These are phyloP conservation scores for Oenanthe melanoleuca DNA, from an alignment of 2,113 vertebrate species.

Conservation along the genomic window DNA sequence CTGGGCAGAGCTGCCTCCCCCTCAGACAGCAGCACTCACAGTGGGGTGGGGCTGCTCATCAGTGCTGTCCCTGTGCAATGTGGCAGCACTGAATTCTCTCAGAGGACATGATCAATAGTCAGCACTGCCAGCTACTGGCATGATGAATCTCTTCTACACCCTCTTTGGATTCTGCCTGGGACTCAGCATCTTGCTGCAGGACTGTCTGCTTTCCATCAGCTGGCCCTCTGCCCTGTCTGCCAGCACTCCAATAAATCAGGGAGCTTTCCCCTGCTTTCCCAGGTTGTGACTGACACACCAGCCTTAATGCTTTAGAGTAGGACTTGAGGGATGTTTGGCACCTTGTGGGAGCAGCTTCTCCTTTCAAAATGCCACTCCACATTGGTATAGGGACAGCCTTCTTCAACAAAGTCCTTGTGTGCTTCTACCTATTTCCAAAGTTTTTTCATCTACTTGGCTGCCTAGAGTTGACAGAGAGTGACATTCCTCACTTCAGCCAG, in stretches of 20 bases:
- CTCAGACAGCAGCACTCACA: not conserved
- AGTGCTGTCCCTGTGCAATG: not conserved
- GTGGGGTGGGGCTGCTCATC: fast-evolving
- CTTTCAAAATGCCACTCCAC: not conserved
- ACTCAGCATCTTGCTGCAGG: not conserved
- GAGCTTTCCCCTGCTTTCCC: not conserved
- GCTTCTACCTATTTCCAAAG: not conserved
- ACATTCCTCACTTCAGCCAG: not conserved
- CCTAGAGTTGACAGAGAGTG: not conserved
- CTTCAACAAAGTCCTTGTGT: not conserved
- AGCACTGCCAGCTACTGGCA: not conserved
- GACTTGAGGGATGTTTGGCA: not conserved
- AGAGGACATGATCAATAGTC: not conserved
- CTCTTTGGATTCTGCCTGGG: not conserved
- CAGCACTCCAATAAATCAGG: not conserved
- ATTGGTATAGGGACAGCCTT: not conserved
- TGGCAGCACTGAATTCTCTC: not conserved
- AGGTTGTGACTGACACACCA: not conserved
- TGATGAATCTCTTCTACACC: not conserved
- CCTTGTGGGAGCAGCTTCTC: not conserved
- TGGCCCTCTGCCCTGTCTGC: not conserved
- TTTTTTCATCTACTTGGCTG: not conserved
- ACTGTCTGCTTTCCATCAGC: not conserved
- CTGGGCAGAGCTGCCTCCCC: not conserved
- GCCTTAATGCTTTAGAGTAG: not conserved